Percentiles rank a stretch among this genome's conserved stretches.
Evolutionary conservation across 2,797 vertebrate genomes (phyloP).

Genomic region (Acestrorhynchus altus): DNA sequence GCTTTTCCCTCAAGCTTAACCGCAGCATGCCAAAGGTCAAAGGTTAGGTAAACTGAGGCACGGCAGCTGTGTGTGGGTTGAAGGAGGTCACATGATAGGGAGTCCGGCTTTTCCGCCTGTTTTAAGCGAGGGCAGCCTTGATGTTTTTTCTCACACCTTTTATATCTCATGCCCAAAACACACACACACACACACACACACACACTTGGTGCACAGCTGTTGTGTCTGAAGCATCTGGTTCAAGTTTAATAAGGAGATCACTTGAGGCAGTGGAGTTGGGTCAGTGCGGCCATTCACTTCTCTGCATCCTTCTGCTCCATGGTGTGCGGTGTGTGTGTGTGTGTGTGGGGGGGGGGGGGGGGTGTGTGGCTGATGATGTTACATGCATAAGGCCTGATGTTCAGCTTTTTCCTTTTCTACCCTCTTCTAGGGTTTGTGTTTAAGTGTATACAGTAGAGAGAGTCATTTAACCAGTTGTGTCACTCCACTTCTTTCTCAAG

Average conservation of each 20-base stretch:
- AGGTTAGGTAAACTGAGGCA: constrained; percentile 51
- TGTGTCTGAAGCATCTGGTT: constrained; percentile 35
- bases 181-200: constrained; percentile 24
- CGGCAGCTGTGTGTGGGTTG: constrained; percentile 35
- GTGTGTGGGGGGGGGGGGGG: constrained; percentile 59
- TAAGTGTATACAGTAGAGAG: too few species aligned
- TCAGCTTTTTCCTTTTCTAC: neutral
- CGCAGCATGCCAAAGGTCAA: constrained; percentile 44
- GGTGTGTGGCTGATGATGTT: constrained; percentile 39
- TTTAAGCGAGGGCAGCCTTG: constrained; percentile 10
- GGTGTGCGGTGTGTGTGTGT: constrained; percentile 61
- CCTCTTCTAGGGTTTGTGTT: neutral
- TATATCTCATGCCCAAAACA: constrained; percentile 9
- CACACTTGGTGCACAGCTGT: constrained; percentile 32
- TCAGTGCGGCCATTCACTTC: constrained; percentile 30
- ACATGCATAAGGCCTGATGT: constrained; percentile 22
- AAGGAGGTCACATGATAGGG: neutral
- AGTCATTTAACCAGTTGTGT: too few species aligned
- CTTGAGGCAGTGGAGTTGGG: constrained; percentile 16
- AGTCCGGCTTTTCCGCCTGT: constrained; percentile 8
- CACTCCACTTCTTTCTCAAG: too few species aligned
- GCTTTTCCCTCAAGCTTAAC: constrained; percentile 47
- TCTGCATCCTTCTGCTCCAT: constrained; percentile 41
- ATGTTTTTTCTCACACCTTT: constrained; percentile 39
- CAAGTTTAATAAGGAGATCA: constrained; percentile 38